A percentile compares a stretch with the other conserved stretches of the same genome.
phyloP scores from a whole-genome alignment of 2,113 vertebrate species.

The Acrocephalus arundinaceus region DNA sequence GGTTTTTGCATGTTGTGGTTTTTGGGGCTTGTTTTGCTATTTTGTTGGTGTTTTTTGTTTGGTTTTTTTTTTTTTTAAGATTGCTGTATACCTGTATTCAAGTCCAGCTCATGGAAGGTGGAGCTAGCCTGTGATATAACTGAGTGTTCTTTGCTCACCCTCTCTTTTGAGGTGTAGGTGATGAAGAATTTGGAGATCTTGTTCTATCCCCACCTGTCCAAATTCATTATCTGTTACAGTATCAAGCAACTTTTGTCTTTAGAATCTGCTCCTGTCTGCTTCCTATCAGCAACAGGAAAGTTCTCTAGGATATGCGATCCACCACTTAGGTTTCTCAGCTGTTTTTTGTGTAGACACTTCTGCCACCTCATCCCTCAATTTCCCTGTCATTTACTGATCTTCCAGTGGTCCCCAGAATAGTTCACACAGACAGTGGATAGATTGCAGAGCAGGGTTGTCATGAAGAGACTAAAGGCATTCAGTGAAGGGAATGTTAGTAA shows the following conservation, averaged over 20 bases:
- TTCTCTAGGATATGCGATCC: rapidly evolving
- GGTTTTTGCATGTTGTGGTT: not conserved
- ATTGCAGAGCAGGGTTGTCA: not conserved
- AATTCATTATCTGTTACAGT: not conserved
- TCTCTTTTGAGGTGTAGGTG: not conserved
- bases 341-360: not conserved
- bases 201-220: not conserved
- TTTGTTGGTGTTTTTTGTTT: too few relatives aligned
- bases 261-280: not conserved
- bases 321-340: not conserved
- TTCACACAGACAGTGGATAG: not conserved
- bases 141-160: not conserved
- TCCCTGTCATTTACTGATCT: not conserved
- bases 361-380: not conserved
- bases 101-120: not conserved
- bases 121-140: not conserved
- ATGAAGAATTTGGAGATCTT: not conserved
- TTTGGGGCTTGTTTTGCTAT: not conserved
- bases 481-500: not conserved
- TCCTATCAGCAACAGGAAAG: not conserved
- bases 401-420: not conserved
- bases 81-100: not conserved
- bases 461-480: not conserved
- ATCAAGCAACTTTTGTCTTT: not conserved
- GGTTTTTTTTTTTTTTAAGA: not conserved